Percentiles rank a stretch among this genome's conserved stretches.
These are phyloP conservation scores for Caenorhabditis tropicalis DNA, from an alignment of 1,140 invertebrate genomes.

Conservation along the genomic window DNA sequence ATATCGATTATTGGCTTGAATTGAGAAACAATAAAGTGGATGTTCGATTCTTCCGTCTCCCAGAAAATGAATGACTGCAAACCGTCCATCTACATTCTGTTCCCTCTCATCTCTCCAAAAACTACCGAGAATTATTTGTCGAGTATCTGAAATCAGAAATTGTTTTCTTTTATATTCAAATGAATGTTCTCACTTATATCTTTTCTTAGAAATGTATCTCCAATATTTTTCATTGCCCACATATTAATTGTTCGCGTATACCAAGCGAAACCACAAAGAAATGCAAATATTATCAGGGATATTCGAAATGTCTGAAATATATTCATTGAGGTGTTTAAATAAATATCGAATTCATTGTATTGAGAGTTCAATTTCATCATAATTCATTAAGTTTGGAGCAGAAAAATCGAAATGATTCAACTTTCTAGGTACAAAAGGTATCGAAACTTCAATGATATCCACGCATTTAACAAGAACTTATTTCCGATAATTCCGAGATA, in stretches of 20 bases:
- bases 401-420: too few species aligned
- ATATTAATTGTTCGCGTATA: conserved; percentile 71
- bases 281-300: conserved; percentile 37
- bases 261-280: conserved; percentile 62
- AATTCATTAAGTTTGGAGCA: too few species aligned
- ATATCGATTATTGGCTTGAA: conserved; percentile 42
- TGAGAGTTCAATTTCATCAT: too few species aligned
- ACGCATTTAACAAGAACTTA: too few species aligned
- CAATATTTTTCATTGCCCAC: conserved; percentile 71
- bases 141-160: conserved; percentile 32
- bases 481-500: too few species aligned
- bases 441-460: too few species aligned
- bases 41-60: conserved; percentile 51
- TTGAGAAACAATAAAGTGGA: conserved; percentile 48
- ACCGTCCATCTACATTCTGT: conserved; percentile 67
- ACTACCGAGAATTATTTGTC: conserved; percentile 61
- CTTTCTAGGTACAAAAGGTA: too few species aligned
- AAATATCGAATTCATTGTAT: too few species aligned
- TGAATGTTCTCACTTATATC: conserved; percentile 57
- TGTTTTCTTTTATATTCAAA: background rate
- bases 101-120: conserved; percentile 64
- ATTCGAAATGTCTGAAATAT: conserved; percentile 47
- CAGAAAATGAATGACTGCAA: conserved; percentile 66
- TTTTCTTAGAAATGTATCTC: conserved; percentile 66
- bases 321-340: too few species aligned